Evolutionary conservation across 2,113 vertebrate genomes (phyloP).

Genomic region (Pardalotus punctatus): DNA sequence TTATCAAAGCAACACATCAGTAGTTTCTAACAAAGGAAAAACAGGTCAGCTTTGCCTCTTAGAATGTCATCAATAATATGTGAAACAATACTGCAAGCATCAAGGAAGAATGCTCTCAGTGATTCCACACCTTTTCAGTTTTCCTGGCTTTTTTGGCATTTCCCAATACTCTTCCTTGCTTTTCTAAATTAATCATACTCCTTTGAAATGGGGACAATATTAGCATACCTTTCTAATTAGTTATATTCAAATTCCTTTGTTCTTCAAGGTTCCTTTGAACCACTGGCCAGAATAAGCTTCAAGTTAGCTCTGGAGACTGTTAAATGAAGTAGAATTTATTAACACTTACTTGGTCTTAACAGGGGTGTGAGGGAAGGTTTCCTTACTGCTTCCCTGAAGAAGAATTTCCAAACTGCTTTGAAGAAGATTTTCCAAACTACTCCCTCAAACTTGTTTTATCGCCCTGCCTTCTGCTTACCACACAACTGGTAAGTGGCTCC

Average conservation of each 20-base stretch:
- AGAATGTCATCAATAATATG: accelerated
- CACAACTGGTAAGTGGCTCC: not conserved
- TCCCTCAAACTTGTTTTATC: not conserved
- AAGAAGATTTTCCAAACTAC: not conserved
- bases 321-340: not conserved
- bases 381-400: not conserved
- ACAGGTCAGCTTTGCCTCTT: not conserved
- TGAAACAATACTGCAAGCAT: not conserved
- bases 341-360: not conserved
- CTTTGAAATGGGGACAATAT: not conserved
- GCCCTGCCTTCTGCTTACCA: not conserved
- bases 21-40: not conserved
- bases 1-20: not conserved
- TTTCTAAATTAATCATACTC: not conserved
- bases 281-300: not conserved
- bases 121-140: not conserved
- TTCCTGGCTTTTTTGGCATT: not conserved
- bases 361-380: not conserved
- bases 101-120: not conserved
- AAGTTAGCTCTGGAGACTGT: not conserved
- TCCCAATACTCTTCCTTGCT: not conserved
- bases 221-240: slow-evolving; percentile 21
- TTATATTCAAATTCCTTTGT: slow-evolving; percentile 8
- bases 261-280: slow-evolving; percentile 25
- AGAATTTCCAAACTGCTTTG: not conserved